Evolutionary conservation across 2,797 vertebrate species (phyloP), one percentile per base, ranked within the genome.

Genomic region (Bucorvus abyssinicus): DNA sequence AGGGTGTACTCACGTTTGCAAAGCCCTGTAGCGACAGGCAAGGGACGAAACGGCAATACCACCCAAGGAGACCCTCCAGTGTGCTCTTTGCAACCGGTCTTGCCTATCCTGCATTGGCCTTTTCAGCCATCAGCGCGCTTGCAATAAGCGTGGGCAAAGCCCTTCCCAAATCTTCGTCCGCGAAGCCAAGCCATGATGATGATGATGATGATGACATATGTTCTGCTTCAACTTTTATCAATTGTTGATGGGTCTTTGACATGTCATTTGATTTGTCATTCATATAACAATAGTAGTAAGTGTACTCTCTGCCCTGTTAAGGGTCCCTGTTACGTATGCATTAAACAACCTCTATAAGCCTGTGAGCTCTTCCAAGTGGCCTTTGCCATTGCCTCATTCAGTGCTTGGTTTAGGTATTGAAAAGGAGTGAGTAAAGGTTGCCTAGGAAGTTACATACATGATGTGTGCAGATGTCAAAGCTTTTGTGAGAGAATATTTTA

Each of bases 291-390:
- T 23, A 53, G 36, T 29, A 60, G 50, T 11, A 52, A 69, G 17
- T 23, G 11, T 55, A 29, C 10, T 36, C 20, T 36, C 21, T 44
- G 5, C 24, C 38, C 9, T 19, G 20, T 47, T 75, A 65, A 45
- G 13, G 9, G 5, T 57, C 34, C 21, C 17, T 2, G 0, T 50
- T 75, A 36, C 1, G 4, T 44, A 26, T 24, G 40, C 13, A 12
- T 55, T 84, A 65, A 65, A 45, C 10, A 23, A 14, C 19, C 15
- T 53, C 27, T 42, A 7, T 79, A 44, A 82, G 20, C 38, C 50
- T 47, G 11, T 47, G 42, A 44, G 15, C 69, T 75, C 45, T 53
- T 74, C 20, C 34, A 52, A 36, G 44, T 22, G 36, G 38, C 44
- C 17, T 64, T 65, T 84, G 29, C 29, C 7, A 1, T 57, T 55